Evolutionary conservation across 2,113 vertebrate genomes (phyloP).

Genomic region (Hiodon tergisus): DNA sequence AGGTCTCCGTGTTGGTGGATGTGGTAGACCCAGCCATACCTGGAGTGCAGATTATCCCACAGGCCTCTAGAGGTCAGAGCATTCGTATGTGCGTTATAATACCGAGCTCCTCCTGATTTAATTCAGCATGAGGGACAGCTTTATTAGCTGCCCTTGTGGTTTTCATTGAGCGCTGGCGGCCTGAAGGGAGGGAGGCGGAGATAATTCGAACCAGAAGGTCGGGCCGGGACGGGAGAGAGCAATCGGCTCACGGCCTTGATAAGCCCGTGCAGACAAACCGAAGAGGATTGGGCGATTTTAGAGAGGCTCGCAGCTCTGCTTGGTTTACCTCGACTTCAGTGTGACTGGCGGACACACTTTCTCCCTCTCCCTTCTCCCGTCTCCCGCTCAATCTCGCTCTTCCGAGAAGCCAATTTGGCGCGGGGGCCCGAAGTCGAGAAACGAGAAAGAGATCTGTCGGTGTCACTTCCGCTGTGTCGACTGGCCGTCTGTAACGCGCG

Average conservation of each 20-base stretch:
- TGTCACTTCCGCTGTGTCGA: constrained; percentile 23
- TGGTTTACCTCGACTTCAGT: too few relatives aligned
- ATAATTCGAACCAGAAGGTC: neutral
- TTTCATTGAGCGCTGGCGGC: neutral
- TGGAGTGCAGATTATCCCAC: too few relatives aligned
- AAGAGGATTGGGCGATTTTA: neutral
- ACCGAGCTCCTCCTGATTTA: neutral
- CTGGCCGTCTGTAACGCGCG: too few relatives aligned
- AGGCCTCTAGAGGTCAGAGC: neutral
- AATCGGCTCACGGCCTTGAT: neutral
- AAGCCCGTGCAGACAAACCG: too few relatives aligned
- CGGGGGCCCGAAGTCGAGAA: too few relatives aligned
- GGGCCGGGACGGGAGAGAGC: neutral
- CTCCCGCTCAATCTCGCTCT: constrained; percentile 3
- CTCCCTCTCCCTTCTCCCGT: neutral
- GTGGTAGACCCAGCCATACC: neutral
- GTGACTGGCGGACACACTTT: neutral
- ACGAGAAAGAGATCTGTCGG: too few relatives aligned
- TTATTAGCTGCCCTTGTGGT: neutral
- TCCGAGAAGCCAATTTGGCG: neutral
- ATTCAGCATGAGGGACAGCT: neutral
- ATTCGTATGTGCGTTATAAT: neutral
- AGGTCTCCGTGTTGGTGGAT: too few relatives aligned
- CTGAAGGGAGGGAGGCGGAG: neutral
- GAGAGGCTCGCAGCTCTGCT: too few relatives aligned